These are phyloP conservation scores for Magallana angulata DNA, from an alignment of 1,140 invertebrate genomes.

Conservation along the genomic window DNA sequence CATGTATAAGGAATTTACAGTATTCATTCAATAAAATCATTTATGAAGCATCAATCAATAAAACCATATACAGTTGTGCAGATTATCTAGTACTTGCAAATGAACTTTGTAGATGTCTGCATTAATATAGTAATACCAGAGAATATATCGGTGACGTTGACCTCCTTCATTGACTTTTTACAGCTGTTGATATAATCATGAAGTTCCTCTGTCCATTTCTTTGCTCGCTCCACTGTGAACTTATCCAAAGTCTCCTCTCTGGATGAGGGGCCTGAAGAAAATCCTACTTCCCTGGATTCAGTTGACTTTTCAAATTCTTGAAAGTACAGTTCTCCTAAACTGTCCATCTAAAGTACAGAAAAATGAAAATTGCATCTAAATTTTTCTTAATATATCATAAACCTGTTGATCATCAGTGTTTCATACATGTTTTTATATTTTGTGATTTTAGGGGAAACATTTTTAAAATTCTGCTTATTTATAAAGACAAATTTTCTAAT, in stretches of 20 bases:
- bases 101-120: too few species aligned
- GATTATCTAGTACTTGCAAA: too few species aligned
- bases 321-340: slow-evolving; percentile 60
- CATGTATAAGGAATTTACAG: too few species aligned
- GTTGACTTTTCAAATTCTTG: slow-evolving; percentile 48
- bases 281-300: slow-evolving; percentile 50
- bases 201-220: slow-evolving; percentile 35
- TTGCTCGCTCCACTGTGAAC: slow-evolving; percentile 25
- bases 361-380: not conserved
- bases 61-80: too few species aligned
- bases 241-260: slow-evolving; percentile 41
- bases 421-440: not conserved
- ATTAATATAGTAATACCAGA: not conserved
- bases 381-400: not conserved
- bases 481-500: too few species aligned
- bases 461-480: too few species aligned
- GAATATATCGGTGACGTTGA: not conserved
- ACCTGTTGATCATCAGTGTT: not conserved
- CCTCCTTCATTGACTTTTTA: not conserved
- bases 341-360: slow-evolving; percentile 48
- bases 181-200: not conserved
- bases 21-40: too few species aligned
- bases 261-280: slow-evolving; percentile 51
- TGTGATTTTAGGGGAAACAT: too few species aligned
- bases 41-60: too few species aligned